Evolutionary conservation across 2,888 invertebrate genomes (phyloP).

Genomic region (Helobdella robusta): DNA sequence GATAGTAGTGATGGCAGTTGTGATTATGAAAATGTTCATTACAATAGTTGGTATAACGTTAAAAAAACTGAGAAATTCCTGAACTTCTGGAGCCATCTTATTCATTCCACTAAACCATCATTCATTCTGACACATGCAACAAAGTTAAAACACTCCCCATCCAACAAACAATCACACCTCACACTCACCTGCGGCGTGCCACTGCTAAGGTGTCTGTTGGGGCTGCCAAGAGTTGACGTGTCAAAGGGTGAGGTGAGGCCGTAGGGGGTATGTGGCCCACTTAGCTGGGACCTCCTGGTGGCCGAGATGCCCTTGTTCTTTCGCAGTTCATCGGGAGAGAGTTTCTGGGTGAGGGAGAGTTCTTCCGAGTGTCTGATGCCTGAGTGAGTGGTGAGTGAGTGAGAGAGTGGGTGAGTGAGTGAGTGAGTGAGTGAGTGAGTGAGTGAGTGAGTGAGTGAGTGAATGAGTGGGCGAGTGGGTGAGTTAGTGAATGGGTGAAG

Average conservation of each 20-base stretch:
- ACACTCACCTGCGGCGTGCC: slow-evolving; percentile 22
- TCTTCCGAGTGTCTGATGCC: slow-evolving; percentile 95
- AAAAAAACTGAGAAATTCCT: no score
- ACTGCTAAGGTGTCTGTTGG: background rate
- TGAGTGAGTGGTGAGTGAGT: no score
- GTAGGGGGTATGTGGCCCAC: slow-evolving; percentile 12
- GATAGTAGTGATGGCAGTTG: background rate
- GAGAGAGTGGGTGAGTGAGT: background rate
- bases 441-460: background rate
- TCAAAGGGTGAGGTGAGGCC: slow-evolving; percentile 51
- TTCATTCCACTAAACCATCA: background rate
- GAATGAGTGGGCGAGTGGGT: background rate
- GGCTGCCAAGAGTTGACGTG: slow-evolving; percentile 56
- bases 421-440: background rate
- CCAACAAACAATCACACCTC: no score
- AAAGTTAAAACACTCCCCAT: background rate
- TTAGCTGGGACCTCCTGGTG: slow-evolving; percentile 20
- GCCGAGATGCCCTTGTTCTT: slow-evolving; percentile 41
- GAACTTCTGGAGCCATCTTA: no score
- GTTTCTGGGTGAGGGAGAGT: slow-evolving; percentile 61
- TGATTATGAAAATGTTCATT: no score
- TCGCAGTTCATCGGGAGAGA: slow-evolving; percentile 46
- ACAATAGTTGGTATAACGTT: no score
- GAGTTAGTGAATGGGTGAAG: no score
- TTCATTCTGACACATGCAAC: background rate